Percentiles rank a stretch among this genome's conserved stretches.
These are phyloP conservation scores for Tetramorium simillimum DNA, from an alignment of 1,140 invertebrate species.

Conservation along the genomic window DNA sequence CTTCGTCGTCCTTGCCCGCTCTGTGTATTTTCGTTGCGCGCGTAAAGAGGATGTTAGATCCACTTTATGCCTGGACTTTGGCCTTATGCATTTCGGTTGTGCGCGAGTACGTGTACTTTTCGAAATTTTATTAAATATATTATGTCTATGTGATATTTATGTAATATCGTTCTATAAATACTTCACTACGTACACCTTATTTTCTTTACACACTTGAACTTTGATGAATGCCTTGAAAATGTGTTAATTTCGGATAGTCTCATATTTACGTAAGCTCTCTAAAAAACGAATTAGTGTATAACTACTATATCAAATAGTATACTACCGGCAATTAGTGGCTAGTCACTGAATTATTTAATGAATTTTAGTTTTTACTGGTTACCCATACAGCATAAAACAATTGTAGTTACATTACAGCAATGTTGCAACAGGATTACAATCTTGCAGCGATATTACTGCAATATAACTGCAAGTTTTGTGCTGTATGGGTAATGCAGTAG, in stretches of 20 bases:
- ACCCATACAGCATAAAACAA: too few species aligned
- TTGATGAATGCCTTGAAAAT: neutral
- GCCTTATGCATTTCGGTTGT: neutral
- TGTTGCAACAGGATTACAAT: too few species aligned
- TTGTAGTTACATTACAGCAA: too few species aligned
- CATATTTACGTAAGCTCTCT: neutral
- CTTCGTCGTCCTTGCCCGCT: conserved; percentile 62
- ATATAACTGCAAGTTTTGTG: too few species aligned
- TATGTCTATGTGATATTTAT: too few species aligned
- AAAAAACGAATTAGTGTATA: too few species aligned
- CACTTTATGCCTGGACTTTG: conserved; percentile 48
- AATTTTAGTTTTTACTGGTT: too few species aligned
- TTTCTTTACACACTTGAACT: neutral
- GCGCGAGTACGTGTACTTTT: neutral
- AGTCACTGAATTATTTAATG: too few species aligned
- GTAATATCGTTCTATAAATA: neutral
- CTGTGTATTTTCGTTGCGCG: conserved; percentile 47
- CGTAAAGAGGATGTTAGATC: conserved; percentile 68
- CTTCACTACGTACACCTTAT: neutral
- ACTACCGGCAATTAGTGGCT: too few species aligned
- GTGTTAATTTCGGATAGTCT: neutral
- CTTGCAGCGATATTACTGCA: too few species aligned
- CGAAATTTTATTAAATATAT: conserved; percentile 10
- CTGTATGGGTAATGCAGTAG: too few species aligned
- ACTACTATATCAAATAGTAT: too few species aligned